Evolutionary conservation across 2,797 vertebrate genomes (phyloP), one percentile per base, ranked within the genome.

Genomic region (Phrynocephalus guinanensis): DNA sequence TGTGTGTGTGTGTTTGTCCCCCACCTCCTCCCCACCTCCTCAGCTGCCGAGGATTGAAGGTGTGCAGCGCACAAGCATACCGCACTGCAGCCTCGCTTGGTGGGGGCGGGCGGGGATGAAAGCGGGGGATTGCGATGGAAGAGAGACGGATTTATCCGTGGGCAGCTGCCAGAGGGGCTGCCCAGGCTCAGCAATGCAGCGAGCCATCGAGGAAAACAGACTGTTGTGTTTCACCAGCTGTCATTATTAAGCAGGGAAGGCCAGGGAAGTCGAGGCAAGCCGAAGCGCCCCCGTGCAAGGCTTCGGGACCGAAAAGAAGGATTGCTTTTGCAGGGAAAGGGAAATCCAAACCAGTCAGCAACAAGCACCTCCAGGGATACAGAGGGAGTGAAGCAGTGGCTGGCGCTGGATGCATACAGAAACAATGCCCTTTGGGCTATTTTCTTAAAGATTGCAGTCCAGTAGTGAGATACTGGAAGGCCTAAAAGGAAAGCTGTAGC

Each of bases 51-150:
- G 66, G 73, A 26, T n/a, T 79, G 73, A 63, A 79, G 84, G 71
- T 85, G 78, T 78, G 86, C 0, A 1, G 2, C 71, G 6, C 86
- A 89, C 78, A 78, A 4, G 5, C 33, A 48, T 72, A 89, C 89
- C 92, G 93, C 93, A 93, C 88, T 93, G 93, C 93, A 88, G 93
- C 83, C 0, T 82, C 1, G 78, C 82, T 50, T 33, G 78, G 82
- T 1, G 20, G 77, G 77, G 78, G 3, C 3, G 63, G 87, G 52
- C 13, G 63, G 26, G 33, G 28, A 6, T 30, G 77, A 52, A 16
- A 26, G 66, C 20, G 6, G 50, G 28, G 68, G 67, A 6, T 24
- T 1, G 52, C 52, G 60, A 63, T 3, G 20, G 52, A 56, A 20
- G 80, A 16, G 22, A 79, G 68, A 30, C 20, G 2, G 90, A 85